Base-by-base conservation (phyloP, 2,888 invertebrate species). In the Noctuana brunneofusca region DNA sequence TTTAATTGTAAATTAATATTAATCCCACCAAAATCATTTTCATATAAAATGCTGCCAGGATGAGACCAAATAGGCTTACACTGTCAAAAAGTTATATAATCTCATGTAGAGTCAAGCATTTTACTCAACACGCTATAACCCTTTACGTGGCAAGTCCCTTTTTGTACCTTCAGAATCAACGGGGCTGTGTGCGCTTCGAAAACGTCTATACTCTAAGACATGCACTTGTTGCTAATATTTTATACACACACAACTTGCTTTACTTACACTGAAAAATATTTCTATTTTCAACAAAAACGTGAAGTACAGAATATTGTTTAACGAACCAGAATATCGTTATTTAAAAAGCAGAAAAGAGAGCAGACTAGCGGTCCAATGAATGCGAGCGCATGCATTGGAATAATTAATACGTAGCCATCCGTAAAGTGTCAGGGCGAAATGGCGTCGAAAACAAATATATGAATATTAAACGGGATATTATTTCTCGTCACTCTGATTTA, bases 371-470 rank as follows among this genome's bases (percentile, higher is more conserved):
- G 46, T 73, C 80, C 78, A 83, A 80, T 78, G 78, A 74, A 80
- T 82, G 81, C 84, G 75, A 64, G 74, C 75, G 75, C 83, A 79
- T 80, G 85, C 79, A 74, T 75, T 46, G 73, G 74, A 71, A 80
- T 85, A 86, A 86, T 85, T 84, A 83, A 87, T 86, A 82, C 71
- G 70, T 66, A 75, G 69, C 75, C 80, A 87, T 87, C 84, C 70
- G 79, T 87, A 75, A 86, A 83, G 78, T 83, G 86, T 81, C 84
- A 77, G 80, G 69, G 73, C 70, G 75, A 76, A 79, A 75, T 75
- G 73, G 71, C 78, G 76, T 82, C 76, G 75, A 84, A 86, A 86
- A 87, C 86, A 87, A 87, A 87, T 86, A 87, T 80, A 86, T 87
- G 87, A 87, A 88, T 88, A 87, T 84, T 83, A 75, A 86, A 83